Percentiles rank a stretch among this genome's conserved stretches.
These are phyloP conservation scores for Pipistrellus nathusii DNA, from an alignment of 2,797 vertebrate genomes.

Conservation along the genomic window DNA sequence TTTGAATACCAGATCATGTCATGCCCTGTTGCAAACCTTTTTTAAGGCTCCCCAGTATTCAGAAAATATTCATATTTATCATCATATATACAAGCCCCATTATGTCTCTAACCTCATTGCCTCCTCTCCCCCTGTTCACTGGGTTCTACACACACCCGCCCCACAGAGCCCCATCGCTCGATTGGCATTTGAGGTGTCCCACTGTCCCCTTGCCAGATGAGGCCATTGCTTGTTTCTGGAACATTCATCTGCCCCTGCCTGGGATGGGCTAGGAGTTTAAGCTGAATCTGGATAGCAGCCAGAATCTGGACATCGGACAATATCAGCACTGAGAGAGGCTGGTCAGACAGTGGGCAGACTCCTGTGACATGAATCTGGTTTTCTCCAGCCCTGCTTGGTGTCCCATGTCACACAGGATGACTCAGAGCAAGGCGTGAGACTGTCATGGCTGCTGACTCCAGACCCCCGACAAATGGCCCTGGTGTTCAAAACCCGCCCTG, in stretches of 20 bases:
- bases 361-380: not conserved
- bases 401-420: not conserved
- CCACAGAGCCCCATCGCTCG: not conserved
- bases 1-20: not conserved
- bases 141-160: not conserved
- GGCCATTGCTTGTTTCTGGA: not conserved
- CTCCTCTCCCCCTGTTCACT: not conserved
- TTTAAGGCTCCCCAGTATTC: not conserved
- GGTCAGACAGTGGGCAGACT: not conserved
- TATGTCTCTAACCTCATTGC: not conserved
- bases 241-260: not conserved
- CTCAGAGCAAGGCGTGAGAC: not conserved
- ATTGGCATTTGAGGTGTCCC: not conserved
- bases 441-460: not conserved
- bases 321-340: not conserved
- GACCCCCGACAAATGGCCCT: not conserved
- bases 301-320: not conserved
- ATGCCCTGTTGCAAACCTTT: not conserved
- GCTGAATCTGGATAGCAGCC: not conserved
- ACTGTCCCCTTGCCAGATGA: not conserved
- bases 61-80: constrained; percentile 1
- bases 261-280: not conserved
- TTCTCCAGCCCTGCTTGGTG: not conserved
- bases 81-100: not conserved
- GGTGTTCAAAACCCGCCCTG: not conserved